A percentile compares a stretch with the other conserved stretches of the same genome.
These are phyloP conservation scores for Phlogophora meticulosa DNA, from an alignment of 2,888 invertebrate genomes.

Conservation along the genomic window DNA sequence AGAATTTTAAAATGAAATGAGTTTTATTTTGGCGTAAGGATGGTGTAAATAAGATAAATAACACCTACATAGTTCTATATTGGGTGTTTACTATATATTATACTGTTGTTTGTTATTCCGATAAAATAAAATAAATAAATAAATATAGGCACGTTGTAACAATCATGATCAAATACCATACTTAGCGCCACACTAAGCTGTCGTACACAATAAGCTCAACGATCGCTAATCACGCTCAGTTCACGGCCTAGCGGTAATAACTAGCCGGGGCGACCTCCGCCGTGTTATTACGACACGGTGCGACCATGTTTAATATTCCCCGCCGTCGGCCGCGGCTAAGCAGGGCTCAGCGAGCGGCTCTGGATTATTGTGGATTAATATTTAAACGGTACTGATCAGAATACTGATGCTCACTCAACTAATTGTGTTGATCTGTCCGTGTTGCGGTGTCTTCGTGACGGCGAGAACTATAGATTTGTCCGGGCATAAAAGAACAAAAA, in stretches of 20 bases:
- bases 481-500: too few relatives aligned
- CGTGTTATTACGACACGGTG: not conserved
- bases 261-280: not conserved
- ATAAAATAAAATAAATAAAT: too few relatives aligned
- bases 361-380: constrained; percentile 44
- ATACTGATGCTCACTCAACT: constrained; percentile 36
- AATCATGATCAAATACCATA: not conserved
- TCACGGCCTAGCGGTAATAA: not conserved
- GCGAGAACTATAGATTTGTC: not conserved
- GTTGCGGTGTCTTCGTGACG: not conserved
- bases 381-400: constrained; percentile 41
- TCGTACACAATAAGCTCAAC: not conserved
- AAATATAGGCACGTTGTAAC: too few relatives aligned
- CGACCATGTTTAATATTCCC: constrained; percentile 28
- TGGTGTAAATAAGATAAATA: not conserved
- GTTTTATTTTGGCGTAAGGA: not conserved
- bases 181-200: not conserved
- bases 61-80: not conserved
- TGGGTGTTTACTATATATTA: too few relatives aligned
- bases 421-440: constrained; percentile 31
- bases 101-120: too few relatives aligned
- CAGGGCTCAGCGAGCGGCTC: not conserved
- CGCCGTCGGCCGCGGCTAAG: constrained; percentile 5
- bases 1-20: constrained; percentile 19
- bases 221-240: not conserved